Evolutionary conservation across 2,888 invertebrate species (phyloP).

Genomic region (Ophonus ardosiacus): DNA sequence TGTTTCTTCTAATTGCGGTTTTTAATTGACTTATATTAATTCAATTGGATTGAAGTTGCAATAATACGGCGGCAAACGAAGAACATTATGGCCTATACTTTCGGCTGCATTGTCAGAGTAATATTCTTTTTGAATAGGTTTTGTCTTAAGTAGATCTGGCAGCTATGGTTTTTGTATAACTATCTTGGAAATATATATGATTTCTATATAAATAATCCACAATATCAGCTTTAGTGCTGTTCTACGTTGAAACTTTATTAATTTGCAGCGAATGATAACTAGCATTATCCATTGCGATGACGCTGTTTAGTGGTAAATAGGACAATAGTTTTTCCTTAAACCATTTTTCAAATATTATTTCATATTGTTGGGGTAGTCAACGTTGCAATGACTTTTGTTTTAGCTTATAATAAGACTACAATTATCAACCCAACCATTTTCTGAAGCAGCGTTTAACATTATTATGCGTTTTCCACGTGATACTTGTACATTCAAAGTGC

Average conservation of each 20-base stretch:
- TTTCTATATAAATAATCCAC: constrained; percentile 29
- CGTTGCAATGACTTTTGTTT: constrained; percentile 56
- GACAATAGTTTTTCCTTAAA: too few relatives aligned
- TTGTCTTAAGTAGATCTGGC: constrained; percentile 34
- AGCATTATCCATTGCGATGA: constrained; percentile 66
- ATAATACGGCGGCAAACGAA: constrained; percentile 55
- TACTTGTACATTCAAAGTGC: constrained; percentile 63
- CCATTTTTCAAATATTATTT: too few relatives aligned
- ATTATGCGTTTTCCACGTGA: constrained; percentile 66
- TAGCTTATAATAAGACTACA: constrained; percentile 64
- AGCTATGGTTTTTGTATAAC: constrained; percentile 40
- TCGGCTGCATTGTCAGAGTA: constrained; percentile 35
- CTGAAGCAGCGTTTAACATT: constrained; percentile 65
- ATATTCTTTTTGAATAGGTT: constrained; percentile 59
- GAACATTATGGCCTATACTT: constrained; percentile 55
- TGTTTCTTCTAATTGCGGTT: constrained; percentile 39
- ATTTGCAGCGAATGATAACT: constrained; percentile 62
- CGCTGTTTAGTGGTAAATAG: constrained; percentile 58
- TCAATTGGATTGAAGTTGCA: constrained; percentile 65
- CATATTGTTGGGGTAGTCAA: constrained; percentile 66
- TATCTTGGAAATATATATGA: constrained; percentile 47
- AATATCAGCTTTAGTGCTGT: constrained; percentile 45
- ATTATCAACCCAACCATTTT: constrained; percentile 66
- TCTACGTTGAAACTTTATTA: constrained; percentile 40
- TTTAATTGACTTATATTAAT: constrained; percentile 60